These are phyloP conservation scores for Luscinia luscinia DNA, from an alignment of 2,797 vertebrate species.

Conservation along the genomic window DNA sequence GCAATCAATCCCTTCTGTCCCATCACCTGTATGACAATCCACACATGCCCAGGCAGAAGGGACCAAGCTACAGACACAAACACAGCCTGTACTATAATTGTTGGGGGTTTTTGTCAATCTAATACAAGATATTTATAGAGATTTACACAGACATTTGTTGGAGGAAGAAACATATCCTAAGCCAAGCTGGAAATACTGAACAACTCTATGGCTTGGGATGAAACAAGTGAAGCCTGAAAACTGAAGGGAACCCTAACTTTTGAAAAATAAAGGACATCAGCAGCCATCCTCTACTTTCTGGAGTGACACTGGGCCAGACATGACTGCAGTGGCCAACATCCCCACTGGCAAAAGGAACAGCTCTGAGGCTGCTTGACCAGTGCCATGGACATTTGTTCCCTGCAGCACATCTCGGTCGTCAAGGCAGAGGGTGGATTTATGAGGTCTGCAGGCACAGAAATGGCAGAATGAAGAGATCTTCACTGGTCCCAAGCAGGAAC, in stretches of 20 bases:
- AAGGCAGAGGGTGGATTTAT: slow-evolving; percentile 2
- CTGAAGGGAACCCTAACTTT: background rate
- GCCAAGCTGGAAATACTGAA: background rate
- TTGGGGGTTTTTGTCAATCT: rapidly evolving
- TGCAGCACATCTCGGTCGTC: rapidly evolving
- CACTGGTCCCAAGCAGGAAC: background rate
- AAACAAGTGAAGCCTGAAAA: background rate
- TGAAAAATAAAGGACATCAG: background rate
- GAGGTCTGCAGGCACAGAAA: background rate
- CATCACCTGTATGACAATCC: background rate
- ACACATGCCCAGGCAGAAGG: background rate
- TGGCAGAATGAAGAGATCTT: background rate
- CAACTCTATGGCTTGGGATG: background rate
- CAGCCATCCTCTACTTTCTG: background rate
- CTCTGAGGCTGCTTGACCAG: background rate
- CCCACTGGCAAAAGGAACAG: background rate
- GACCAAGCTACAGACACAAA: background rate
- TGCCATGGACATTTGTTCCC: background rate
- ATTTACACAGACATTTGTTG: background rate
- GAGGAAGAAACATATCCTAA: background rate
- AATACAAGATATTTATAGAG: background rate
- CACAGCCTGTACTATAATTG: background rate
- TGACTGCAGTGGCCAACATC: background rate
- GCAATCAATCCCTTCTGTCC: background rate
- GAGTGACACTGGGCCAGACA: background rate